Conservation (phyloP, 2,888 invertebrate species). For the Stenotaenia linearis region DNA sequence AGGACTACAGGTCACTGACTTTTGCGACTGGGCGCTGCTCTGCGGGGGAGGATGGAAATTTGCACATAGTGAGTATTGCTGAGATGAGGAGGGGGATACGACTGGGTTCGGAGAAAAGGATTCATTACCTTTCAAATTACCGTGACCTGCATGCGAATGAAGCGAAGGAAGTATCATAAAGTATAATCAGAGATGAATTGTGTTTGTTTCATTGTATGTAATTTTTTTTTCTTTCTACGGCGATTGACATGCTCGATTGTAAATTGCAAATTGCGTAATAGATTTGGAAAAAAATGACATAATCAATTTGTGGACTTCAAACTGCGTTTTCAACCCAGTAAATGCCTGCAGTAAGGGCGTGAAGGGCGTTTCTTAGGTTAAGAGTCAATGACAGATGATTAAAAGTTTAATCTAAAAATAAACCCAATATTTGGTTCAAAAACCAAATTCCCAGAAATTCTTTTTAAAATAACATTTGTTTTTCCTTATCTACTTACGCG, state of each 20-base stretch:
- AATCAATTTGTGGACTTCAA: neutral
- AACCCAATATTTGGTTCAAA: neutral
- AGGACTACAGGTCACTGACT: neutral
- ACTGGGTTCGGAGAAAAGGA: neutral
- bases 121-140: neutral
- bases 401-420: neutral
- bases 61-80: neutral
- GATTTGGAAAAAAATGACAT: neutral
- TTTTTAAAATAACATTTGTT: neutral
- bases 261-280: neutral
- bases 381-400: neutral
- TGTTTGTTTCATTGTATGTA: neutral
- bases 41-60: neutral
- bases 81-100: neutral
- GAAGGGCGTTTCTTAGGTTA: neutral
- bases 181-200: neutral
- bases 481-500: neutral
- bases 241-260: neutral
- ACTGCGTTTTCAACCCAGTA: neutral
- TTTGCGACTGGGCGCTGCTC: neutral
- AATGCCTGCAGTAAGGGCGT: neutral
- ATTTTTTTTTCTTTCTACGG: neutral
- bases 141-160: neutral
- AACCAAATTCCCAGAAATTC: neutral
- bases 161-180: neutral